Evolutionary conservation across 2,797 vertebrate genomes (phyloP).

Genomic region (Huso huso): DNA sequence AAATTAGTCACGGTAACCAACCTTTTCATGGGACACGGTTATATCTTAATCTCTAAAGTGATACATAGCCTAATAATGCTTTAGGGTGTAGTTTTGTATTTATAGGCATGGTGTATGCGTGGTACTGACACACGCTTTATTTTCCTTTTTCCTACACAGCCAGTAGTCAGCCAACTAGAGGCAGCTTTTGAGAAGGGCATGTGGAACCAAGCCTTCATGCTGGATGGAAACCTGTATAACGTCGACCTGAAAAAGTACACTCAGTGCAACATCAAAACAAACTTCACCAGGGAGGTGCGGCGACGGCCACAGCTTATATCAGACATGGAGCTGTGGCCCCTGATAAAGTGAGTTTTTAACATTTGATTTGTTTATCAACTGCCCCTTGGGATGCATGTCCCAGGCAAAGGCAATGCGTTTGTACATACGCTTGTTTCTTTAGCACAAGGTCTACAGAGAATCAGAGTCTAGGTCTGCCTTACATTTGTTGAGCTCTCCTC

Average conservation of each 20-base stretch:
- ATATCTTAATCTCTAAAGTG: neutral
- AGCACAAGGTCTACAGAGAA: too few relatives aligned
- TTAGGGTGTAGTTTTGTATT: neutral
- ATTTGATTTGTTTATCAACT: too few relatives aligned
- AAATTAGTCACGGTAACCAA: too few relatives aligned
- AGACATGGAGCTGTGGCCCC: neutral
- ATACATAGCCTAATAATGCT: neutral
- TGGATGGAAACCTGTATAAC: neutral
- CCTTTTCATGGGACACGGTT: too few relatives aligned
- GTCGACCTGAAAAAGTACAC: conserved; percentile 10
- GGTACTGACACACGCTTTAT: neutral
- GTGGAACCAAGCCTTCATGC: conserved; percentile 12
- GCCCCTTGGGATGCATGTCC: too few relatives aligned
- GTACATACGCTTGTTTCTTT: too few relatives aligned
- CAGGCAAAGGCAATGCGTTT: too few relatives aligned
- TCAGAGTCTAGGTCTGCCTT: too few relatives aligned
- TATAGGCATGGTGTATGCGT: neutral
- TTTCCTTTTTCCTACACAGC: neutral
- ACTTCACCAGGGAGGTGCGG: neutral
- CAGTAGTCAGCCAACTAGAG: conserved; percentile 1
- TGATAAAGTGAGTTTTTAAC: conserved; percentile 4
- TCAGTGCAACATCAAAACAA: conserved; percentile 3
- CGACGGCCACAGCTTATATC: neutral
- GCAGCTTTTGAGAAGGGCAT: conserved; percentile 14
- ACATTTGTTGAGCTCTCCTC: too few relatives aligned